These are phyloP conservation scores for Gastracanthus pulcherrimus DNA, from an alignment of 2,888 invertebrate genomes.

Conservation along the genomic window DNA sequence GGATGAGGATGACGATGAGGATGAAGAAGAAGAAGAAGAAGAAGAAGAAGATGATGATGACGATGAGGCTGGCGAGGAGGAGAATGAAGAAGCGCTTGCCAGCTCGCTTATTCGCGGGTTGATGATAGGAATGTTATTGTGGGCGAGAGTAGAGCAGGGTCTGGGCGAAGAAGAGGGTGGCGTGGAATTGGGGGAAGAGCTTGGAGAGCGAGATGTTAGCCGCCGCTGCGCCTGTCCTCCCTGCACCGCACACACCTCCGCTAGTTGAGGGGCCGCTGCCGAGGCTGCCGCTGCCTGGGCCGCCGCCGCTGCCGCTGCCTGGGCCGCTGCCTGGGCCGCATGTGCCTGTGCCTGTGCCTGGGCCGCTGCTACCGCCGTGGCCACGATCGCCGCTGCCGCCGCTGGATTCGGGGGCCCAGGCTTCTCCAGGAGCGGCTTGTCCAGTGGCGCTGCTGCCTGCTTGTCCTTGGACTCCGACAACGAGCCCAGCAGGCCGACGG, in stretches of 20 bases:
- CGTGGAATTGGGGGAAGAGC: constrained; percentile 73
- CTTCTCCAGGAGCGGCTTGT: constrained; percentile 57
- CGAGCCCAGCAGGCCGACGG: constrained; percentile 28
- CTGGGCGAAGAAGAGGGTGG: constrained; percentile 74
- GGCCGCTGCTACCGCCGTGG: constrained; percentile 77
- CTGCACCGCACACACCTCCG: constrained; percentile 78
- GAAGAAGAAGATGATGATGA: constrained; percentile 62
- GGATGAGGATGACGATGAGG: too few species aligned
- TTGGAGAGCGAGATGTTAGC: constrained; percentile 76
- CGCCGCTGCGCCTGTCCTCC: constrained; percentile 75
- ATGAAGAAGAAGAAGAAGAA: constrained; percentile 30
- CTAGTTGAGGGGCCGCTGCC: constrained; percentile 73
- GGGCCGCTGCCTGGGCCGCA: constrained; percentile 68
- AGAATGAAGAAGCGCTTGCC: constrained; percentile 66
- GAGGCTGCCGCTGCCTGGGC: constrained; percentile 63
- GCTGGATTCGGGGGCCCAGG: constrained; percentile 72
- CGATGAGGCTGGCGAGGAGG: constrained; percentile 64
- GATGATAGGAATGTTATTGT: constrained; percentile 63
- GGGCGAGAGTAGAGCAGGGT: constrained; percentile 72
- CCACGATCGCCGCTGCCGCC: constrained; percentile 67
- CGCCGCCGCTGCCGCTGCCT: constrained; percentile 68
- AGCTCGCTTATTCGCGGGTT: constrained; percentile 58
- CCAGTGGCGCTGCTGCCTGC: constrained; percentile 52
- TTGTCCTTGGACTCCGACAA: constrained; percentile 39
- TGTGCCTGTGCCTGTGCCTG: constrained; percentile 74